Base-by-base conservation (phyloP, 2,797 vertebrate species). In the Pseudomugil tenellus region DNA sequence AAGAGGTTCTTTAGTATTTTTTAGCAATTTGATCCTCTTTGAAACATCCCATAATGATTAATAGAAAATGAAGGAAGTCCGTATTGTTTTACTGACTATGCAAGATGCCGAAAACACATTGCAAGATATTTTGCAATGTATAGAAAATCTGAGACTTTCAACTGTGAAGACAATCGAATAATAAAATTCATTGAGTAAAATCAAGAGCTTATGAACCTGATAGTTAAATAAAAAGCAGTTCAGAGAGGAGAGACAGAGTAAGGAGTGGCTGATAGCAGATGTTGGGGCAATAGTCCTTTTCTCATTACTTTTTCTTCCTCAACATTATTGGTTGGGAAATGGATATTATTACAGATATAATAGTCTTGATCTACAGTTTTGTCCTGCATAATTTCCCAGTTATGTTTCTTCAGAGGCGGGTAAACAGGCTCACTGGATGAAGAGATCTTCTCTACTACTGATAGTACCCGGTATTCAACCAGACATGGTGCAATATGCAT, bases 241-340 rank as follows among this genome's bases (percentile, higher is more conserved):
- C 43, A 63, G 75, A 72, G 62, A 84, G 72, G 63, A 28, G 52
- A 82, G 71, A 76, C 31, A 49, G 66, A 74, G 35, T 29, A 35
- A 70, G 63, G 28, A 71, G 57, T 57, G 61, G 65, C 75, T 52
- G 32, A 70, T 67, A 83, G 70, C 88, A 91, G 90, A 87, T 86
- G 86, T 85, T 67, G 63, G 65, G 76, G 80, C 84, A 87, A 90
- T 75, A 80, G 77, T 72, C 74, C 77, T 85, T 67, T 80, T 72
- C 87, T 88, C 75, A 88, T 87, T 87, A 83, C 63, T 82, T 81
- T 73, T 84, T 64, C 76, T 77, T 86, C 72, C 77, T 68, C 14
- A 74, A 87, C 83, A 86, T 89, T 89, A 89, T 86, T 89, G 85
- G 90, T 86, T 81, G 77, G 77, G 72, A 89, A 88, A 91, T 89